Evolutionary conservation across 1,140 invertebrate species (phyloP).

Genomic region (Monochamus saltuarius): DNA sequence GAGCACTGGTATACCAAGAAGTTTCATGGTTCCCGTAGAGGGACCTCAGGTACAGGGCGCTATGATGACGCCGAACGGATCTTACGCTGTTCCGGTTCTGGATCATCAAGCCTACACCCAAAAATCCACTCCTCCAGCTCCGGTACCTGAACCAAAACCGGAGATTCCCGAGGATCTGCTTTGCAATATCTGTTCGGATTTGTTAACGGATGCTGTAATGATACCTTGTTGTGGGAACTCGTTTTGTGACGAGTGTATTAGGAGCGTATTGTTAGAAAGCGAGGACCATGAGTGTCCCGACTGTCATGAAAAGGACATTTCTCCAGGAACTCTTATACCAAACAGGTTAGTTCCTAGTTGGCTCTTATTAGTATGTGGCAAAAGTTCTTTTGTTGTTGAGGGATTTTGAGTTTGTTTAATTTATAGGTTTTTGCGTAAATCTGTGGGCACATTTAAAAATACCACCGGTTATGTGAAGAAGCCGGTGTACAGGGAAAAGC

Average conservation of each 20-base stretch:
- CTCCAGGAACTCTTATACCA: constrained; percentile 89
- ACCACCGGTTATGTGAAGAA: constrained; percentile 78
- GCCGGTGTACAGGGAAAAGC: constrained; percentile 38
- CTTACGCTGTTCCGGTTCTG: constrained; percentile 87
- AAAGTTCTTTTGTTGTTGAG: background rate
- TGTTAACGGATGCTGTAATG: constrained; percentile 94
- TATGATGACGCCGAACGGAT: constrained; percentile 89
- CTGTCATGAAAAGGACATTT: constrained; percentile 89
- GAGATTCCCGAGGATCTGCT: constrained; percentile 88
- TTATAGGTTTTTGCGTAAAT: constrained; percentile 77
- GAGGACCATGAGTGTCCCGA: constrained; percentile 94
- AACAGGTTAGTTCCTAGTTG: constrained; percentile 57
- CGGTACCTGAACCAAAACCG: constrained; percentile 65
- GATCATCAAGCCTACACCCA: constrained; percentile 75
- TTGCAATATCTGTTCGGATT: constrained; percentile 88
- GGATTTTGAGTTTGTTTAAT: constrained; percentile 4
- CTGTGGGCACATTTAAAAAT: constrained; percentile 86
- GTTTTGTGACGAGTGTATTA: constrained; percentile 98
- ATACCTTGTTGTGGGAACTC: constrained; percentile 97
- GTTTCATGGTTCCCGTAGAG: constrained; percentile 93
- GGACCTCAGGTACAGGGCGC: constrained; percentile 87
- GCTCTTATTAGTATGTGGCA: constrained; percentile 1
- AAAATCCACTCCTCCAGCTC: constrained; percentile 59
- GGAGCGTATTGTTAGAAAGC: constrained; percentile 83
- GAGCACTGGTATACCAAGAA: constrained; percentile 95